phyloP scores from a whole-genome alignment of 2,888 invertebrate species.

The Leucozona laternaria region DNA sequence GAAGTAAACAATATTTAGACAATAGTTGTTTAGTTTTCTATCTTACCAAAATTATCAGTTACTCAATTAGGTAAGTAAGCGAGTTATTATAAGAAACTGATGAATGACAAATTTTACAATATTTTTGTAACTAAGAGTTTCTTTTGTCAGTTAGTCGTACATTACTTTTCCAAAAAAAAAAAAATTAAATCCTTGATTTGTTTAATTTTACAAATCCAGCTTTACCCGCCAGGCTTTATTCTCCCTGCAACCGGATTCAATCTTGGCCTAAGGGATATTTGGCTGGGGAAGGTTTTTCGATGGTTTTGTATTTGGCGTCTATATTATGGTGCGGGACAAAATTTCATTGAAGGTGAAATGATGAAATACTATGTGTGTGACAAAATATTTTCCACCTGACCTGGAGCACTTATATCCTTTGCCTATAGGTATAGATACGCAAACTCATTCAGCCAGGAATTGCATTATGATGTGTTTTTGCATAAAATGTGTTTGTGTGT shows the following conservation, averaged over 20 bases:
- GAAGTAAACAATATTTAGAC: no score
- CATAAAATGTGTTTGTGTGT: conserved; percentile 40
- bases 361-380: conserved; percentile 54
- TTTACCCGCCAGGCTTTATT: neutral
- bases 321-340: neutral
- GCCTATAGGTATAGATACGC: neutral
- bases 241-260: conserved; percentile 14
- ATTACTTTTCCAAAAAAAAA: no score
- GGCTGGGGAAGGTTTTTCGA: neutral
- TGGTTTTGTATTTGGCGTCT: neutral
- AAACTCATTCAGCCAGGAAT: neutral
- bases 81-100: no score
- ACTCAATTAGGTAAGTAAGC: no score
- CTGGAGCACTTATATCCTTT: neutral
- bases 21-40: no score
- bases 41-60: no score
- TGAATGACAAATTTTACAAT: no score
- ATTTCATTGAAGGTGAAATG: conserved; percentile 52
- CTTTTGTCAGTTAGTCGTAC: no score
- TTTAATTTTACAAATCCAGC: neutral
- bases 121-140: no score
- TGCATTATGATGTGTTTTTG: conserved; percentile 53
- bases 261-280: conserved; percentile 27
- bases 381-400: conserved; percentile 62
- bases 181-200: no score